Evolutionary conservation across 2,797 vertebrate genomes (phyloP), one percentile per base, ranked within the genome.

Genomic region (Anguilla obscura): DNA sequence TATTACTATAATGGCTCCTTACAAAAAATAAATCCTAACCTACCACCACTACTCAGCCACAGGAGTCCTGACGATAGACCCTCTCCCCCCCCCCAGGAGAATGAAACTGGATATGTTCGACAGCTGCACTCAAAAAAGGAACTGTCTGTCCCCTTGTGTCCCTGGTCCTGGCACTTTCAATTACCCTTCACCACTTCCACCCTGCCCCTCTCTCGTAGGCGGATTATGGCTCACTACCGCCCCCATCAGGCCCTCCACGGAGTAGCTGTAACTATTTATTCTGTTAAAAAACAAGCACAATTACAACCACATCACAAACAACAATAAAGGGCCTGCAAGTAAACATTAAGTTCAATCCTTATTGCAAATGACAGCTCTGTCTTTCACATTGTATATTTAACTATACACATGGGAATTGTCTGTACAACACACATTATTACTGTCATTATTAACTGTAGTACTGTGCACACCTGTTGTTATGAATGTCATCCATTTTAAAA

Each of bases 331-430:
- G 79, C 45, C 79, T 82, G 40, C 21, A 82, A 45, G 45, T 82
- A 48, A 82, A 48, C 45, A 82, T 82, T n/a, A 50, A 82, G 18
- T 82, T 82, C 40, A 82, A 82, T 82, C 79, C 79, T 82, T 82
- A 82, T 82, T 82, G 79, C 79, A 82, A 82, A 82, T 82, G 45
- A 82, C 79, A 50, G 21, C 79, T 36, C 36, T 24, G 79, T 82
- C 79, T 82, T 82, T 82, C 79, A 82, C 79, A 48, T 50, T 48
- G 79, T 82, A 50, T 82, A 50, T 48, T 48, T 50, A 50, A 50
- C 79, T 82, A 82, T 82, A 82, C 21, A 82, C 45, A 82, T 82
- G 79, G 40, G 50, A 24, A 82, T 82, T 21, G 18, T 82, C 79
- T 50, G 24, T 82, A 82, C 79, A 82, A 76, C 79, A 50, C 45